Conservation (phyloP, 2,113 vertebrate species). For the Martes martes region DNA sequence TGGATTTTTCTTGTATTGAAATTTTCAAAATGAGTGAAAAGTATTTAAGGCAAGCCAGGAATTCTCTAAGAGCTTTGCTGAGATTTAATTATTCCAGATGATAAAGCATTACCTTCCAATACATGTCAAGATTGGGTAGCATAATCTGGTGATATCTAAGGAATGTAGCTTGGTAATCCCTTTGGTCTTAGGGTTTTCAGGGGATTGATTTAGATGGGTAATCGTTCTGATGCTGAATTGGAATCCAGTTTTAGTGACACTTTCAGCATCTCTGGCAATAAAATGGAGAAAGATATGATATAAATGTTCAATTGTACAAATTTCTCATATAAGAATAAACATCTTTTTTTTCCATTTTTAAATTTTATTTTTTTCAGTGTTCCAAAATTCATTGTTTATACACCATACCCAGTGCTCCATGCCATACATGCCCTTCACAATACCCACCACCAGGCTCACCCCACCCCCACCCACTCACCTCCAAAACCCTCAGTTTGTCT, state of each 20-base stretch:
- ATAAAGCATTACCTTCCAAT: conserved; percentile 13
- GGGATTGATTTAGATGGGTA: conserved; percentile 2
- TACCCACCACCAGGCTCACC: no score
- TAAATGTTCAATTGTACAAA: background rate
- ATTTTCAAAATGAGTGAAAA: conserved; percentile 36
- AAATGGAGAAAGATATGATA: background rate
- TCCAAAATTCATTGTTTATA: no score
- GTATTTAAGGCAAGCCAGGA: background rate
- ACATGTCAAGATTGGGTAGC: background rate
- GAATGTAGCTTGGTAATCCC: background rate
- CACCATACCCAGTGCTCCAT: no score
- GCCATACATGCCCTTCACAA: no score
- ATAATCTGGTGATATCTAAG: conserved; percentile 11
- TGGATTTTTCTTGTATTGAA: background rate
- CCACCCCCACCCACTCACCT: no score
- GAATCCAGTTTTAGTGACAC: background rate
- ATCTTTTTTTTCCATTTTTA: background rate
- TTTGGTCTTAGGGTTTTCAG: background rate
- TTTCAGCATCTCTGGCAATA: conserved; percentile 13
- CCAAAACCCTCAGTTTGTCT: no score
- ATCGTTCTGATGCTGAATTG: background rate
- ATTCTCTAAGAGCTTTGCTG: conserved; percentile 23
- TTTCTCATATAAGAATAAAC: background rate
- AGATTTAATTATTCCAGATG: conserved; percentile 2
- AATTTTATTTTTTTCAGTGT: no score